Percentiles rank a stretch among this genome's conserved stretches.
Evolutionary conservation across 2,888 invertebrate species (phyloP).

Genomic region (Panopea generosa): DNA sequence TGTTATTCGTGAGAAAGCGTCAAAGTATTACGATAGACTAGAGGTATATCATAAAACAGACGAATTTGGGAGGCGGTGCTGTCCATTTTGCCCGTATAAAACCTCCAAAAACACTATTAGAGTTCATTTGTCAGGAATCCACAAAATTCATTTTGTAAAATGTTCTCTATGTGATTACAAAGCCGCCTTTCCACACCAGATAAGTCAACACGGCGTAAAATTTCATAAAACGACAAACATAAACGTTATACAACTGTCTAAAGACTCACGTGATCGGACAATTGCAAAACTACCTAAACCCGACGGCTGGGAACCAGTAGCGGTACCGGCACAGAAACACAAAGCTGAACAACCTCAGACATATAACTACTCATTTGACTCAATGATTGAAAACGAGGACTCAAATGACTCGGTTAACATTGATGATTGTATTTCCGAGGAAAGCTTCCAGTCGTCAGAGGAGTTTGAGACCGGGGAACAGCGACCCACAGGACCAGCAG

Average conservation of each 20-base stretch:
- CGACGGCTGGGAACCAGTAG: background rate
- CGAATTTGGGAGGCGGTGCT: constrained; percentile 52
- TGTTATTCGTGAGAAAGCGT: constrained; percentile 45
- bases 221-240: constrained; percentile 53
- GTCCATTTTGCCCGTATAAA: constrained; percentile 62
- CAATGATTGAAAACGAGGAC: constrained; percentile 4
- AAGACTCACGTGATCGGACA: constrained; percentile 50
- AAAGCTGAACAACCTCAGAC: background rate
- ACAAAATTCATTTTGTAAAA: constrained; percentile 59
- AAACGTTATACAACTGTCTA: constrained; percentile 58
- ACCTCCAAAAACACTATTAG: constrained; percentile 61
- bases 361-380: constrained; percentile 9
- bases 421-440: constrained; percentile 36
- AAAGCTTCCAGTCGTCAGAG: constrained; percentile 23
- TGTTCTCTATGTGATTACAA: constrained; percentile 62
- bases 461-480: constrained; percentile 25
- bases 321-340: too few species aligned
- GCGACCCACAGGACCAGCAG: background rate
- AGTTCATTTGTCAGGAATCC: constrained; percentile 60
- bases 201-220: constrained; percentile 55
- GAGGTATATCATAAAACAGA: constrained; percentile 62
- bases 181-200: constrained; percentile 62
- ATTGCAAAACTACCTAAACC: constrained; percentile 33
- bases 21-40: constrained; percentile 54
- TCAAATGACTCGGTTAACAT: constrained; percentile 23